Evolutionary conservation across 2,113 vertebrate species (phyloP).

Genomic region (Poeciliopsis turrubarensis): DNA sequence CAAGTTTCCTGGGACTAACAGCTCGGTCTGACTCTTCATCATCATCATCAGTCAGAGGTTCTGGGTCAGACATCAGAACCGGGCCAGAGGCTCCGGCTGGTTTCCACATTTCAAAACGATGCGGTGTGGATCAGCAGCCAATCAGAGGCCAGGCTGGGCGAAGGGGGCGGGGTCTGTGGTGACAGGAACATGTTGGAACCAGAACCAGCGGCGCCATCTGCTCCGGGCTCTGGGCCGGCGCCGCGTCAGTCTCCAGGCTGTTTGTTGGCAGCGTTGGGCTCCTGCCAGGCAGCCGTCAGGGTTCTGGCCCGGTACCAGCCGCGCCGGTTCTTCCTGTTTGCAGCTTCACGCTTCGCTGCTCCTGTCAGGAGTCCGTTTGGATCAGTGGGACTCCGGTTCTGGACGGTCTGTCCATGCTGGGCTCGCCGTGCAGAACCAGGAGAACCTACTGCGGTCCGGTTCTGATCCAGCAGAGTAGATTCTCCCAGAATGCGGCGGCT

Average conservation of each 20-base stretch:
- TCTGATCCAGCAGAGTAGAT: too few relatives aligned
- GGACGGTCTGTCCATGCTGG: too few relatives aligned
- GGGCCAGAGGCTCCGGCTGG: too few relatives aligned
- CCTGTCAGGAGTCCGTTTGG: background rate
- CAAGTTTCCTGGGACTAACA: too few relatives aligned
- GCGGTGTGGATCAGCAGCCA: background rate
- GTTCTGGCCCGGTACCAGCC: slow-evolving; percentile 27
- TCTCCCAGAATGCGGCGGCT: too few relatives aligned
- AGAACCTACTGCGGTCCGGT: too few relatives aligned
- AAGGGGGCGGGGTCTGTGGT: background rate
- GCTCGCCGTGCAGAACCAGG: too few relatives aligned
- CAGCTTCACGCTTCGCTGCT: background rate
- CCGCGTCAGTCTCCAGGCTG: slow-evolving; percentile 90
- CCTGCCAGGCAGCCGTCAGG: slow-evolving; percentile 48
- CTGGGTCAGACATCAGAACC: too few relatives aligned
- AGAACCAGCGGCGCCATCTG: slow-evolving; percentile 97
- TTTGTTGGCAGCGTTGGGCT: slow-evolving; percentile 63
- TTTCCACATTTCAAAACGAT: too few relatives aligned
- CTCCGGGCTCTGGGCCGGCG: slow-evolving; percentile 90
- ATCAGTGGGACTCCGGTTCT: background rate
- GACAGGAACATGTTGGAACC: slow-evolving; percentile 85
- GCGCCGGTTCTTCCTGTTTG: background rate
- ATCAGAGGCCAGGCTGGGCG: background rate
- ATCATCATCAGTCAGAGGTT: too few relatives aligned
- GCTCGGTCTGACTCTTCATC: too few relatives aligned